Evolutionary conservation across 2,888 invertebrate genomes (phyloP), one percentile per base, ranked within the genome.

Genomic region (Oligia fasciuncula): DNA sequence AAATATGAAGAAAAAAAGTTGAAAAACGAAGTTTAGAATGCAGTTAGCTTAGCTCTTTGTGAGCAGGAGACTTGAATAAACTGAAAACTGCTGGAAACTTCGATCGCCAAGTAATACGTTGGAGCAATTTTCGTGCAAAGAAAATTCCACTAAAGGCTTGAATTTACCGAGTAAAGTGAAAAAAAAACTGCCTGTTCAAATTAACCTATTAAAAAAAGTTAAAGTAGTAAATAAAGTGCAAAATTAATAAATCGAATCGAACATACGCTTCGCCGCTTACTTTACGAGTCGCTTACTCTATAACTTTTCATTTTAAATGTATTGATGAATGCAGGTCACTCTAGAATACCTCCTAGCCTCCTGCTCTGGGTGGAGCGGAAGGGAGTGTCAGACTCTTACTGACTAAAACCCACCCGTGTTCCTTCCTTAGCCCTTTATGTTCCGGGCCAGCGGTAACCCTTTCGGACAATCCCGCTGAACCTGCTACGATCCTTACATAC

Each of bases 51-150:
- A 69, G 69, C 54, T n/a, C 49, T 60, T 60, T 65, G 13, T 54
- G 51, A 70, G 43, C 19, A 17, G 4, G 0, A 66, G 19, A n/a
- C 17, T 40, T 62, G 35, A 29, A 51, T 23, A 11, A 19, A 29
- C 35, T 40, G 35, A 76, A 78, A 81, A 51, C 54, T 68, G 17
- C 49, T 43, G 5, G 9, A 3, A 76, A 76, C 57, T 80, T 54
- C 17, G 0, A 65, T 43, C 68, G 14, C 23, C 9, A 11, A 57
- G 23, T 54, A 63, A 73, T 63, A 23, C 43, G 54, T 4, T 19
- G 5, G 0, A 76, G 51, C 13, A 51, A 70, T 66, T 57, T 51
- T 1, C 13, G 51, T 49, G 17, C 13, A 11, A 57, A 75, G 5
- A 40, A 57, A 57, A 35, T 19, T 57, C 11, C 11, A 43, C 8